Percentiles rank a stretch among this genome's conserved stretches.
phyloP scores from a whole-genome alignment of 1,140 invertebrate species.

The Choristoneura fumiferana region DNA sequence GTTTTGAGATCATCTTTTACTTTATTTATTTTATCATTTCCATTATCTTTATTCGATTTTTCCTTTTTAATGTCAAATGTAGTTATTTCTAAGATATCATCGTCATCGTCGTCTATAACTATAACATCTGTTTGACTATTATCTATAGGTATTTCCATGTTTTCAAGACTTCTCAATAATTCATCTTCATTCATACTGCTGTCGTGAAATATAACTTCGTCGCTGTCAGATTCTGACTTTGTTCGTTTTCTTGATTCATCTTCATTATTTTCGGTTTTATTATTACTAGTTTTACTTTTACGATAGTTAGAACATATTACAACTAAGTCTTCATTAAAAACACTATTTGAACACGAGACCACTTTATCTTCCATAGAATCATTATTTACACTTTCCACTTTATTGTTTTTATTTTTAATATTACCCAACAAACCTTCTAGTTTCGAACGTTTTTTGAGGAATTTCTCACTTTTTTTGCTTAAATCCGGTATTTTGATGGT shows the following conservation, averaged over 20 bases:
- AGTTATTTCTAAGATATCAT: conserved; percentile 6
- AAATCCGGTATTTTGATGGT: conserved; percentile 21
- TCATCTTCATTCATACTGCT: conserved; percentile 41
- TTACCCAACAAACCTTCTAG: conserved; percentile 46
- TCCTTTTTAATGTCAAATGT: neutral
- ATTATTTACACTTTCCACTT: conserved; percentile 8
- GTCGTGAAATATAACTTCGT: conserved; percentile 33
- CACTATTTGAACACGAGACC: neutral
- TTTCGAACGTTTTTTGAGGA: conserved; percentile 44
- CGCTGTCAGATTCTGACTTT: conserved; percentile 28
- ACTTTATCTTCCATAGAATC: neutral
- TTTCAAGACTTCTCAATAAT: conserved; percentile 47
- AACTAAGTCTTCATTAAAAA: no score
- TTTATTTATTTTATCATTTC: neutral
- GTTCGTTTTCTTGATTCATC: neutral
- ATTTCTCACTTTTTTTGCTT: conserved; percentile 34
- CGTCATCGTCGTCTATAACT: conserved; percentile 7
- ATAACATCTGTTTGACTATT: neutral
- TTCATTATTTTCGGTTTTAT: conserved; percentile 10
- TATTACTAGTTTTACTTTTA: neutral
- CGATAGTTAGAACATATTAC: no score
- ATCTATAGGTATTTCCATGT: conserved; percentile 51
- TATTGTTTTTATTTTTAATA: conserved; percentile 40
- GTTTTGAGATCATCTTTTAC: conserved; percentile 1
- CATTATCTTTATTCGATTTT: conserved; percentile 10